Base-by-base conservation (phyloP, 2,888 invertebrate genomes). In the Synergus gifuensis region DNA sequence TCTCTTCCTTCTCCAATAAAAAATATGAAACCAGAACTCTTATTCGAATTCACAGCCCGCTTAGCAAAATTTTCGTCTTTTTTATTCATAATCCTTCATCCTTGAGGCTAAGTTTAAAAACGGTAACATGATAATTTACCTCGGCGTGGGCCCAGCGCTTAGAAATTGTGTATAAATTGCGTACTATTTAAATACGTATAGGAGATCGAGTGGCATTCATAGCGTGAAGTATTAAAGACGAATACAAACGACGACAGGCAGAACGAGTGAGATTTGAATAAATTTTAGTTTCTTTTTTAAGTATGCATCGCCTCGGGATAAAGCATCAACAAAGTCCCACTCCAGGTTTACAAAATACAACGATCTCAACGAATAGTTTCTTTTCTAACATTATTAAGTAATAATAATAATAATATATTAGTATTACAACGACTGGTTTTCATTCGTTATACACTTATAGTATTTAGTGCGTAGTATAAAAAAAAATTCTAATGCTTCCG, bases 241-340 rank as follows among this genome's bases (percentile, higher is more conserved):
- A 73, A 73, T 73, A 73, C 73, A 73, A 73, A 49, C 73, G 73
- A 73, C 73, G 73, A 73, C 73, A 73, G 73, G 73, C 73, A 73
- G 54, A 73, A 73, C 73, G 73, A 73, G 73, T 73, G 73, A 73
- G 49, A 73, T 49, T 73, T 73, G 46, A 73, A 73, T 73, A 54
- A 73, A 54, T 73, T 49, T 73, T 54, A 36, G 44, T 69, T 69
- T 49, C 22, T 46, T 44, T 46, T 22, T 73, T 73, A 73, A 73
- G 73, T 73, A 73, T 73, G 73, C 73, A 73, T 73, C 54, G 73
- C 73, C 73, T 73, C 49, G 54, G 54, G 73, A 49, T 73, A 73
- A 49, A 73, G 49, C 73, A 16, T 73, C 49, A 73, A 73, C 73
- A 73, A 73, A 73, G 73, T 73, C 73, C 73, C 73, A 73, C 73